A percentile compares a stretch with the other conserved stretches of the same genome.
Conservation (phyloP, 2,888 invertebrate species). For the Cryptocheilus praepositus region DNA sequence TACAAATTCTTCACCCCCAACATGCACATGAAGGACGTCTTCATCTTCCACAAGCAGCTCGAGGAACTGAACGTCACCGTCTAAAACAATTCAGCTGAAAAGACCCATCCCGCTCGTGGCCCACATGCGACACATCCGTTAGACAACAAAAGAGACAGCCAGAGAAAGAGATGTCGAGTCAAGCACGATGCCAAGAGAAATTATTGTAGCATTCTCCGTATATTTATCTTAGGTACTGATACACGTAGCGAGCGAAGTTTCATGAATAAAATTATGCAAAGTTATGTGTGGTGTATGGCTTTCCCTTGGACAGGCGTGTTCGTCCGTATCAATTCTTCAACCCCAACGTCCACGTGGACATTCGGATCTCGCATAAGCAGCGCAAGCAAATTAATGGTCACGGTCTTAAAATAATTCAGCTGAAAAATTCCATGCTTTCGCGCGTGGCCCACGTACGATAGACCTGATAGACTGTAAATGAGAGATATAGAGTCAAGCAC, state of each 20-base stretch:
- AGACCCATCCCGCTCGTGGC: too few species aligned
- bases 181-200: background rate
- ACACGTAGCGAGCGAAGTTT: slow-evolving; percentile 1
- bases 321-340: too few species aligned
- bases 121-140: background rate
- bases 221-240: slow-evolving; percentile 2
- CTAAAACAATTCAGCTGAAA: too few species aligned
- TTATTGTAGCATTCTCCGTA: background rate
- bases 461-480: too few species aligned
- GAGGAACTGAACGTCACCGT: slow-evolving; percentile 58
- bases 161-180: background rate
- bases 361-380: too few species aligned
- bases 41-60: slow-evolving; percentile 65
- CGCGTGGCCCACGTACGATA: too few species aligned
- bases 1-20: slow-evolving; percentile 55
- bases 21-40: slow-evolving; percentile 59
- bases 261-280: slow-evolving; percentile 11
- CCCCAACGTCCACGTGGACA: too few species aligned
- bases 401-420: too few species aligned
- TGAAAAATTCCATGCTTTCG: too few species aligned
- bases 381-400: too few species aligned
- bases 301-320: too few species aligned
- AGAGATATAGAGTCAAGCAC: background rate
- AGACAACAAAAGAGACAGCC: slow-evolving; percentile 3
- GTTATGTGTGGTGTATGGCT: too few species aligned